A percentile compares a stretch with the other conserved stretches of the same genome.
phyloP scores from a whole-genome alignment of 2,797 vertebrate species.

The Serranus cabrilla region DNA sequence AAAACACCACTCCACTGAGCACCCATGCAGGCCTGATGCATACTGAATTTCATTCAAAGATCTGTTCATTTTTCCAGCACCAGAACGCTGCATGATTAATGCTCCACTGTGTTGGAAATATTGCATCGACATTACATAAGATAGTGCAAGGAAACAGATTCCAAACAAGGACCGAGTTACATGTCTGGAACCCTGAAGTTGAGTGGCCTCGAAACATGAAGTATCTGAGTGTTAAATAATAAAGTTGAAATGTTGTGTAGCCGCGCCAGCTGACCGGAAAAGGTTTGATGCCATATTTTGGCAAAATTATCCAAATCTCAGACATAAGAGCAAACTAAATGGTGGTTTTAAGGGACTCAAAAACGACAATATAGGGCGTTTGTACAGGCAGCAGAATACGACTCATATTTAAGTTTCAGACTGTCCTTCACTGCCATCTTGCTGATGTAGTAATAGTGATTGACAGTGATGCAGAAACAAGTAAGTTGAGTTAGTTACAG shows the following conservation, averaged over 20 bases:
- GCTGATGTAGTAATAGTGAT: too few species aligned
- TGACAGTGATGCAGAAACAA: too few species aligned
- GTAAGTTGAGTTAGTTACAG: too few species aligned
- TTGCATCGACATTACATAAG: not conserved
- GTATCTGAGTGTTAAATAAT: not conserved
- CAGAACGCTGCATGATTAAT: not conserved
- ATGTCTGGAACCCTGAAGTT: not conserved
- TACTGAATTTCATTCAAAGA: not conserved
- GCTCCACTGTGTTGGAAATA: not conserved
- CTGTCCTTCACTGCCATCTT: too few species aligned
- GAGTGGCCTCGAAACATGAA: not conserved
- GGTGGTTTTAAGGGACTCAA: too few species aligned
- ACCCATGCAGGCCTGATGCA: not conserved
- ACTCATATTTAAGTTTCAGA: too few species aligned
- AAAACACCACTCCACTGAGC: constrained; percentile 2
- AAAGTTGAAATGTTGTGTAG: not conserved
- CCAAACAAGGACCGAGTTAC: not conserved
- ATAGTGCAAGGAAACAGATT: not conserved
- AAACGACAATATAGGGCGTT: too few species aligned
- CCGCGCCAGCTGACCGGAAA: too few species aligned
- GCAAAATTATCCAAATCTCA: not conserved
- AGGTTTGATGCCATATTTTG: not conserved
- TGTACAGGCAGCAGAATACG: too few species aligned
- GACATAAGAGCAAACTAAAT: too few species aligned
- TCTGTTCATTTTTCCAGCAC: not conserved